Evolutionary conservation across 2,888 invertebrate genomes (phyloP), one percentile per base, ranked within the genome.

Genomic region (Sepiola atlantica): DNA sequence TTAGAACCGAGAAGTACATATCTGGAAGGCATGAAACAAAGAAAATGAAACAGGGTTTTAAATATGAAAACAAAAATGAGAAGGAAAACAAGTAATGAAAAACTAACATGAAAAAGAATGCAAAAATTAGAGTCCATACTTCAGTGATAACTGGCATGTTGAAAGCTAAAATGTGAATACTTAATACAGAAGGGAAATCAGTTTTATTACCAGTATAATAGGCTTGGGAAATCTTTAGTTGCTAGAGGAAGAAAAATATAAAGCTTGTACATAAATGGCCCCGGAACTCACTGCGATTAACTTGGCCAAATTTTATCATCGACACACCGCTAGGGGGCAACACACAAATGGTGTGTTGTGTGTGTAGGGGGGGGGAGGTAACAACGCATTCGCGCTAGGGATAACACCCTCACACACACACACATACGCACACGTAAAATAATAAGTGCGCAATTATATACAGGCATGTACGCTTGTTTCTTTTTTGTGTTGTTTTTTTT

Each of bases 301-400:
- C n/a, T 77, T 77, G 77, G 77, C 77, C 77, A 77, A 77, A 77
- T 77, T 77, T 77, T 77, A 77, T 77, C 77, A 77, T 77, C 77
- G 77, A 77, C 77, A 77, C 77, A 77, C 77, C 77, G 77, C 77
- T 32, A 77, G 77, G 77, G 32, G 77, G 77, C 77, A 32, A n/a
- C 77, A 77, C n/a, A 77, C n/a, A 77, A 77, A 77, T n/a, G 32
- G 77, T 16, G n/a, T n/a, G n/a, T n/a, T n/a, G n/a, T n/a, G n/a
- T n/a, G n/a, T n/a, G n/a, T n/a, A n/a, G 16, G 32, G 77, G 16
- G 16, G 8, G 32, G 32, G 77, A 18, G n/a, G 32, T n/a, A 77
- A 77, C n/a, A 14, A 77, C 77, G 28, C 77, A n/a, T 1, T 8
- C 8, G 24, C 61, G 6, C 45, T 45, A 45, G 45, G 8, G 45